phyloP scores from a whole-genome alignment of 2,888 invertebrate genomes.

The Clostera curtula region DNA sequence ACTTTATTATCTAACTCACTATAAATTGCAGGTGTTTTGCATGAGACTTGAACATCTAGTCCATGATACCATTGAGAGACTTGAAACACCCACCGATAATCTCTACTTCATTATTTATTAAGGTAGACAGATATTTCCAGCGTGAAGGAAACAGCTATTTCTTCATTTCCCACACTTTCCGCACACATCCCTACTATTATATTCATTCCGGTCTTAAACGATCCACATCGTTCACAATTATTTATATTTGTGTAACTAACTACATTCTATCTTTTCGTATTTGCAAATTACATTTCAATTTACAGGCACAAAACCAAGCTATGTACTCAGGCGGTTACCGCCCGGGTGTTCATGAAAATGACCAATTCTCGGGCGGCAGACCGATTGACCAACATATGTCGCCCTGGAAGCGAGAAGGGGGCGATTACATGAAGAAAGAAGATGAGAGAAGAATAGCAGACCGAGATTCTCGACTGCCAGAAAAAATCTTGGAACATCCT shows the following conservation, averaged over 20 bases:
- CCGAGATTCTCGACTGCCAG: slow-evolving; percentile 19
- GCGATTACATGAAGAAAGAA: slow-evolving; percentile 34
- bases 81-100: no score
- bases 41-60: no score
- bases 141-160: no score
- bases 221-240: background rate
- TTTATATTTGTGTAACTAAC: slow-evolving; percentile 7
- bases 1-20: no score
- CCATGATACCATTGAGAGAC: no score
- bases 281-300: slow-evolving; percentile 61
- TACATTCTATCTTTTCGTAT: slow-evolving; percentile 21
- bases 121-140: no score
- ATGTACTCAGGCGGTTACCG: slow-evolving; percentile 61
- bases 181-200: no score
- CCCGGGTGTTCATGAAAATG: slow-evolving; percentile 34
- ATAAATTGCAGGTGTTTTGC: no score
- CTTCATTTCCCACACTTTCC: no score
- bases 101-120: no score
- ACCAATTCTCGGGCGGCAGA: slow-evolving; percentile 31
- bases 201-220: no score
- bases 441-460: slow-evolving; percentile 30
- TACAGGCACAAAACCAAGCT: slow-evolving; percentile 60
- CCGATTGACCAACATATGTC: slow-evolving; percentile 20
- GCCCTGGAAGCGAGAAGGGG: slow-evolving; percentile 42
- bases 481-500: slow-evolving; percentile 10